Evolutionary conservation across 2,113 vertebrate genomes (phyloP), one percentile per base, ranked within the genome.

Genomic region (Pluvianellus socialis): DNA sequence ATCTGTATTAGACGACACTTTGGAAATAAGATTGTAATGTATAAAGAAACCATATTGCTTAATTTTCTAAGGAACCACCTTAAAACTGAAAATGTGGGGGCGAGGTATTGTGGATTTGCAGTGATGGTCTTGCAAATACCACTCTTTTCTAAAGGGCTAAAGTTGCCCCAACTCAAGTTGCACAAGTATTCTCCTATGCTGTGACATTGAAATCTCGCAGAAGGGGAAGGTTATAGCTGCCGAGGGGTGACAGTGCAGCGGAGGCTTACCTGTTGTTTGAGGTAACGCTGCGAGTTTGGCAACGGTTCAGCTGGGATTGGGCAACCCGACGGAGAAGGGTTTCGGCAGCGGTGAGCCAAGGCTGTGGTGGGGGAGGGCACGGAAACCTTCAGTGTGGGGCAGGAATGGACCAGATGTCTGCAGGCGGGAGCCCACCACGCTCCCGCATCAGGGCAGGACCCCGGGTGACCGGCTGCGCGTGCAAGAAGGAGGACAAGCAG

Each of bases 391-490:
- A 14, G 14, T n/a, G n/a, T 63, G 45, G 3, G 18, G 38, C 0
- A 0, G 0, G 1, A 16, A 33, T 30, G 59, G 6, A 15, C 0
- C 33, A 59, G 6, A 13, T 0, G 0, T 16, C 12, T 61, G 52
- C 35, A 52, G 53, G 19, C 2, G 3, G 32, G 47, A 82, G 14
- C 35, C 28, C 55, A 24, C 11, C 28, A 27, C 1, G 7, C 24
- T 75, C 17, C 71, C 4, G 1, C 27, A 20, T 2, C 13, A 6
- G 23, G 15, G 20, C 16, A 74, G 50, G 45, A 68, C n/a, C 20
- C 2, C 0, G 49, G 14, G 26, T 24, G 63, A 4, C 38, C 27
- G 82, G n/a, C 33, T 33, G 15, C 0, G 9, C 0, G 0, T 40
- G 35, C 21, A 61, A 61, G 50, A 33, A 49, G 1, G 2, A 83